These are phyloP conservation scores for Coelopa frigida DNA, from an alignment of 1,140 invertebrate genomes.

Conservation along the genomic window DNA sequence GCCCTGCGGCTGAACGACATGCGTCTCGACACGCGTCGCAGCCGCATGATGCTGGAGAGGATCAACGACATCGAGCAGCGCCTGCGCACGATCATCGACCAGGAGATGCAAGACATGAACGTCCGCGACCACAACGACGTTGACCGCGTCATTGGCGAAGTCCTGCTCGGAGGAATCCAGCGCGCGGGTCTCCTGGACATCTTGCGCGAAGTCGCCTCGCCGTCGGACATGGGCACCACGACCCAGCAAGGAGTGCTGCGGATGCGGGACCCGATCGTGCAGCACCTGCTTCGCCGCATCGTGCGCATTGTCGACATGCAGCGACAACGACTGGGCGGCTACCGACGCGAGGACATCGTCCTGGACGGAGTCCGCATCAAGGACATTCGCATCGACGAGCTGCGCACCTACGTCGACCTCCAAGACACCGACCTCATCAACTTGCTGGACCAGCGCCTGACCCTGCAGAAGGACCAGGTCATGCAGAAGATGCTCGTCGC, in stretches of 20 bases:
- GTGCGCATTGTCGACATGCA: conserved; percentile 44
- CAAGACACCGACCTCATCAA: conserved; percentile 16
- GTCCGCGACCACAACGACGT: background rate
- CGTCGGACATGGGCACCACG: background rate
- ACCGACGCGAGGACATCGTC: conserved; percentile 48
- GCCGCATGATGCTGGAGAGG: background rate
- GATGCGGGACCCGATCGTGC: background rate
- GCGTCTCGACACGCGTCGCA: background rate
- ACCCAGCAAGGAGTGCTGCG: background rate
- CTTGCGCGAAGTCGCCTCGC: conserved; percentile 1
- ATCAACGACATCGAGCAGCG: background rate
- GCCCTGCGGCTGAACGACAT: background rate
- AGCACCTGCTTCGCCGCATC: background rate
- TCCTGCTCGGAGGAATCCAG: background rate
- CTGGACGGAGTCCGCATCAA: conserved; percentile 52
- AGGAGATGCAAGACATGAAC: background rate
- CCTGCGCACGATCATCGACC: background rate
- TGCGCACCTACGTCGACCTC: conserved; percentile 16
- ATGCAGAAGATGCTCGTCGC: conserved; percentile 41
- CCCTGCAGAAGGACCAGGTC: background rate
- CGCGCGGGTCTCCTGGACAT: background rate
- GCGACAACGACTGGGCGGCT: conserved; percentile 50
- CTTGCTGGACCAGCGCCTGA: background rate
- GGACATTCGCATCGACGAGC: conserved; percentile 46
- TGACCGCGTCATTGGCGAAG: background rate